These are phyloP conservation scores for Grammomys surdaster DNA, from an alignment of 2,113 vertebrate genomes.

Conservation along the genomic window DNA sequence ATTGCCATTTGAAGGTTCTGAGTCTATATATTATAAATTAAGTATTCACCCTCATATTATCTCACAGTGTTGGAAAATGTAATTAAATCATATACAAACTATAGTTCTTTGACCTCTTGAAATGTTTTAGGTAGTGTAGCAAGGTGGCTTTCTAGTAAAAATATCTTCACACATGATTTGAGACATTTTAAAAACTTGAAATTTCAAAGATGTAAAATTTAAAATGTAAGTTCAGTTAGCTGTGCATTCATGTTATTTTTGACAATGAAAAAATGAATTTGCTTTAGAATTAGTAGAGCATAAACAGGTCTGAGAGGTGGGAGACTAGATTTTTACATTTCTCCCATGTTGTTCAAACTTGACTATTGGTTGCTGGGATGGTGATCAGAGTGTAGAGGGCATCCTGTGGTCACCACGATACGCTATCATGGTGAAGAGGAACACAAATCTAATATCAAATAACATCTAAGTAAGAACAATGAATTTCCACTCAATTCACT, in stretches of 20 bases:
- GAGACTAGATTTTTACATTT: constrained; percentile 5
- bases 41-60: background rate
- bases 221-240: constrained; percentile 9
- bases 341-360: background rate
- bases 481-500: constrained; percentile 42
- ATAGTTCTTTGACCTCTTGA: background rate
- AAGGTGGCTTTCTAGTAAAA: background rate
- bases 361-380: background rate
- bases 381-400: background rate
- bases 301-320: constrained; percentile 20
- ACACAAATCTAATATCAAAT: constrained; percentile 16
- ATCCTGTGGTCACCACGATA: background rate
- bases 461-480: background rate
- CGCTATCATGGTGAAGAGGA: background rate
- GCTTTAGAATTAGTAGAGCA: constrained; percentile 48
- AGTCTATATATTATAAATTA: background rate
- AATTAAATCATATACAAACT: background rate
- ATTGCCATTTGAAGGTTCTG: background rate
- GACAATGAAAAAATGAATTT: constrained; percentile 28
- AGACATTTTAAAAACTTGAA: background rate
- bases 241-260: constrained; percentile 50
- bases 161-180: background rate
- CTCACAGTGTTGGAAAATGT: background rate
- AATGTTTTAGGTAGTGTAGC: background rate
- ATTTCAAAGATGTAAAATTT: constrained; percentile 23